phyloP scores from a whole-genome alignment of 2,888 invertebrate genomes.

The Ferrisia virgata region DNA sequence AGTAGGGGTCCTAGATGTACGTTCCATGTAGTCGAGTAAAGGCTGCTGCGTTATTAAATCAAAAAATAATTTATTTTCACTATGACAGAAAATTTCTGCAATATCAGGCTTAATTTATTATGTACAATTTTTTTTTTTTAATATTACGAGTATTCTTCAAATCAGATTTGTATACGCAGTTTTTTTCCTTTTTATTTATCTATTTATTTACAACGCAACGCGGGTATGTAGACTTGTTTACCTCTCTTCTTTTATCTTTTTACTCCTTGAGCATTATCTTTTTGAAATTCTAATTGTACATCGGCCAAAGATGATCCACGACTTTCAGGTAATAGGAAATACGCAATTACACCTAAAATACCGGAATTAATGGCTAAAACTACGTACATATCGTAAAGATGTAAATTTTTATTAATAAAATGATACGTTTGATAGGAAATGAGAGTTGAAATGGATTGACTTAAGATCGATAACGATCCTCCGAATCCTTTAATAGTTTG shows the following conservation, averaged over 20 bases:
- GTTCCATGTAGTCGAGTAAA: too few species aligned
- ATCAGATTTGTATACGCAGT: too few species aligned
- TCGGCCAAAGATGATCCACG: slow-evolving; percentile 19
- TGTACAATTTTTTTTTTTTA: too few species aligned
- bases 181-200: too few species aligned
- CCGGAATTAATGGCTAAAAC: background rate
- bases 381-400: background rate
- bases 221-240: too few species aligned
- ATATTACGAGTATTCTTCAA: too few species aligned
- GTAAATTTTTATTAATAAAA: background rate
- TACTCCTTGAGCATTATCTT: background rate
- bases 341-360: background rate
- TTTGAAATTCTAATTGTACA: background rate
- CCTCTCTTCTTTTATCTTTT: background rate
- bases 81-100: too few species aligned
- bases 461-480: background rate
- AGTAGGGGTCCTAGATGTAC: too few species aligned
- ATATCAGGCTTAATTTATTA: too few species aligned
- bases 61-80: too few species aligned
- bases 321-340: slow-evolving; percentile 31
- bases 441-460: background rate
- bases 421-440: slow-evolving; percentile 3
- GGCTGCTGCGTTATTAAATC: too few species aligned
- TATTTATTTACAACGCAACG: too few species aligned
- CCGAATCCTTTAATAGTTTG: slow-evolving; percentile 23